Evolutionary conservation across 2,888 invertebrate genomes (phyloP).

Genomic region (Podabrus alpinus): DNA sequence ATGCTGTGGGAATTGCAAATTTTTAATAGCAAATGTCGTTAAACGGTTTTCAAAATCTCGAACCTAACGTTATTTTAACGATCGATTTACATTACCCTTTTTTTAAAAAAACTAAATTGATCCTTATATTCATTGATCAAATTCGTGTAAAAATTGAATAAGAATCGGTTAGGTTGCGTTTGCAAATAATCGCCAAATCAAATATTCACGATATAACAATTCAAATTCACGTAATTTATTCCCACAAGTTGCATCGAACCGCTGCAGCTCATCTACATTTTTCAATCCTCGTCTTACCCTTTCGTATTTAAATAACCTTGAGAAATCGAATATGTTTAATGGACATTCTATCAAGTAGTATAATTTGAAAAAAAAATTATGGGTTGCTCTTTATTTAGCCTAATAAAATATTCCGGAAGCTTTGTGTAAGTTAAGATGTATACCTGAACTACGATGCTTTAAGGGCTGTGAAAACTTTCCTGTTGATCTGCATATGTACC

Average conservation of each 20-base stretch:
- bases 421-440: background rate
- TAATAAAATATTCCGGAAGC: conserved; percentile 15
- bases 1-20: background rate
- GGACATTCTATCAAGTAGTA: conserved; percentile 51
- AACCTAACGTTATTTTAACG: background rate
- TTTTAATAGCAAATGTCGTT: conserved; percentile 1
- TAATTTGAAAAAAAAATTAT: conserved; percentile 41
- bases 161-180: conserved; percentile 47
- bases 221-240: background rate
- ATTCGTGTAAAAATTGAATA: conserved; percentile 49
- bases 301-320: conserved; percentile 53
- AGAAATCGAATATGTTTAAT: conserved; percentile 57
- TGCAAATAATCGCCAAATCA: conserved; percentile 30
- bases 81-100: background rate
- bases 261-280: conserved; percentile 54
- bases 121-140: conserved; percentile 13
- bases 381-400: conserved; percentile 28
- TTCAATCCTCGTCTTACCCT: conserved; percentile 52
- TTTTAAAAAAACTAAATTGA: conserved; percentile 1
- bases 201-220: background rate
- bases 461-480: conserved; percentile 7
- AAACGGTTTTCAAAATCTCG: background rate
- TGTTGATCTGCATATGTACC: conserved; percentile 20
- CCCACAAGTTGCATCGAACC: conserved; percentile 33
- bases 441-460: conserved; percentile 12